Percentiles rank a stretch among this genome's conserved stretches.
Evolutionary conservation across 2,797 vertebrate species (phyloP).

Genomic region (Ciconia nigra): DNA sequence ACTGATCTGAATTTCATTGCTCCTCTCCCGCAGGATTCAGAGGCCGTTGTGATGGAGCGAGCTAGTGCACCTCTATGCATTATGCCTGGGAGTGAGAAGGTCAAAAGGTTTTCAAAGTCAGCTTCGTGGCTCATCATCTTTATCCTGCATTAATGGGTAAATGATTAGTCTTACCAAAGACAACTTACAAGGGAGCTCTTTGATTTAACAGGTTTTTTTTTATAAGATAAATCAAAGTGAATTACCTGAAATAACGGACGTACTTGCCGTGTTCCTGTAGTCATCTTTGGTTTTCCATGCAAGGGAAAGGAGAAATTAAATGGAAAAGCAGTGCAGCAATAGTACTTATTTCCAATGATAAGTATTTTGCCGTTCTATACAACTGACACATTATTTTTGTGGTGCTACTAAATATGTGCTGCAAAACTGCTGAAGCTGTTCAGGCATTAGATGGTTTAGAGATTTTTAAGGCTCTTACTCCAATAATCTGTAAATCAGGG

Average conservation of each 20-base stretch:
- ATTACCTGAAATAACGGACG: neutral
- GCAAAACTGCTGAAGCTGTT: neutral
- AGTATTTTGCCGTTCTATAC: neutral
- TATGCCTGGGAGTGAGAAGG: neutral
- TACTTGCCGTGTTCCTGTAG: neutral
- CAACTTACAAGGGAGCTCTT: neutral
- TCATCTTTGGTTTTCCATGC: neutral
- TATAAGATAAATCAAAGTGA: neutral
- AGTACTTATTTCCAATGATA: neutral
- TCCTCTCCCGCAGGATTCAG: neutral
- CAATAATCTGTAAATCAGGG: neutral
- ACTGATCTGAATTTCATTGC: neutral
- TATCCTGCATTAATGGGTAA: neutral
- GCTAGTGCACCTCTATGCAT: neutral
- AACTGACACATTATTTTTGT: accelerated
- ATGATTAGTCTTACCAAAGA: neutral
- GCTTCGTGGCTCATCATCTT: neutral
- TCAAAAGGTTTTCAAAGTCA: neutral
- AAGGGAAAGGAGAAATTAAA: neutral
- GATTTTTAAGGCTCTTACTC: neutral
- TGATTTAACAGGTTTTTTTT: neutral
- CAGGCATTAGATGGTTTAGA: neutral
- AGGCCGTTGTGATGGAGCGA: neutral
- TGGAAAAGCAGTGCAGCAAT: neutral
- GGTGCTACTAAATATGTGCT: neutral